phyloP scores from a whole-genome alignment of 2,888 invertebrate species.

The Bhutanitis thaidina region DNA sequence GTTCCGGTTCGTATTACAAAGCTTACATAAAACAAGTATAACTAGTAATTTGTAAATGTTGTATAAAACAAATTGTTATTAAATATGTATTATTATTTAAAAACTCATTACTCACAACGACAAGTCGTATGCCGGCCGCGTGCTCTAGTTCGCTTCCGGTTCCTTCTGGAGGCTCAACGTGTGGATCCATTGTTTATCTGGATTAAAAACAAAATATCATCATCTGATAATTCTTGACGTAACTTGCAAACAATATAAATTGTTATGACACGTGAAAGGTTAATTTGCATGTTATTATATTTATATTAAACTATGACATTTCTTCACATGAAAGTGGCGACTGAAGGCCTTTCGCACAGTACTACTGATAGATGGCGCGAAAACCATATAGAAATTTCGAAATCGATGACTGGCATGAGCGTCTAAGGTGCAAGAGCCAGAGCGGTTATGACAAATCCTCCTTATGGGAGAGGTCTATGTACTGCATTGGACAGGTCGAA shows the following conservation, averaged over 20 bases:
- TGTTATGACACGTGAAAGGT: neutral
- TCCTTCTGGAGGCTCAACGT: neutral
- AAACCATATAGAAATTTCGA: neutral
- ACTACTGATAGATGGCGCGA: neutral
- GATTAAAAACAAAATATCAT: neutral
- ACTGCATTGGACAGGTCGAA: too few relatives aligned
- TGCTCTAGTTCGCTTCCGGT: slow-evolving; percentile 2
- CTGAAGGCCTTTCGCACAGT: neutral
- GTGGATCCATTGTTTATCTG: slow-evolving; percentile 1
- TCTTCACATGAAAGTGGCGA: neutral
- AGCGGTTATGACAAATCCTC: too few relatives aligned
- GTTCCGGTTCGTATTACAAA: neutral
- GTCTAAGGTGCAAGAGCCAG: too few relatives aligned
- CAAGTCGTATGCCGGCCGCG: slow-evolving; percentile 4
- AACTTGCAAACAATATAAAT: neutral
- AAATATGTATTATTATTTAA: neutral
- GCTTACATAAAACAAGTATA: neutral
- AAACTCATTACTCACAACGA: slow-evolving; percentile 3
- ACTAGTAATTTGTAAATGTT: neutral
- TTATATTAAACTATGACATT: too few relatives aligned
- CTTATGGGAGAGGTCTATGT: too few relatives aligned
- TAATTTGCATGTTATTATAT: too few relatives aligned
- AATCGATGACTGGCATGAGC: too few relatives aligned
- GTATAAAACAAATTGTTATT: neutral
- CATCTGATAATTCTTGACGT: neutral